Conservation (phyloP, 2,888 invertebrate species). For the Nemotelus pantherinus region DNA sequence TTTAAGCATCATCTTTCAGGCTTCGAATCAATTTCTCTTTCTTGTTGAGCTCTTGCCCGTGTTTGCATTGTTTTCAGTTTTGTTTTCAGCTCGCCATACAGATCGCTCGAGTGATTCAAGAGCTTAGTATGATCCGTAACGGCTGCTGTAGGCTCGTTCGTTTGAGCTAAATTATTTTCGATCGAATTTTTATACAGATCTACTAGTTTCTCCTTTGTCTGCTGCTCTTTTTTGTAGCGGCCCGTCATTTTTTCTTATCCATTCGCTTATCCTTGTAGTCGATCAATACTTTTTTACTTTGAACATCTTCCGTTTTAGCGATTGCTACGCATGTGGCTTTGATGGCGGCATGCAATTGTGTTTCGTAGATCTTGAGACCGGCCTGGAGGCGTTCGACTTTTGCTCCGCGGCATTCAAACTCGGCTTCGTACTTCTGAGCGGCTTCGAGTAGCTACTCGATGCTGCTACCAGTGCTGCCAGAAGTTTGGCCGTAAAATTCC, state of each 20-base stretch:
- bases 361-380: conserved; percentile 75
- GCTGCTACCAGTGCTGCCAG: too few species aligned
- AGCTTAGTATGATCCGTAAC: conserved; percentile 79
- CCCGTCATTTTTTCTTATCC: conserved; percentile 85
- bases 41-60: conserved; percentile 74
- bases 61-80: conserved; percentile 73
- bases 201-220: conserved; percentile 84
- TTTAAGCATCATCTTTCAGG: conserved; percentile 82
- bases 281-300: conserved; percentile 80
- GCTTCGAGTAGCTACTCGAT: conserved; percentile 73
- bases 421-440: conserved; percentile 72
- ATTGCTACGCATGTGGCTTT: conserved; percentile 86
- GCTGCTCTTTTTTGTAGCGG: conserved; percentile 80
- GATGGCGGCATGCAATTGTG: conserved; percentile 79
- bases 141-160: conserved; percentile 79
- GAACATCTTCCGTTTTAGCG: conserved; percentile 81
- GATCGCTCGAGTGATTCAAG: conserved; percentile 80
- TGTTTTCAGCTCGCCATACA: conserved; percentile 82
- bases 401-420: conserved; percentile 75
- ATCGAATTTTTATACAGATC: conserved; percentile 84
- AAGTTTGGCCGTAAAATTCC: too few species aligned
- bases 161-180: conserved; percentile 81
- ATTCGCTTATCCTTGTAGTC: conserved; percentile 85
- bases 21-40: conserved; percentile 76
- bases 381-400: conserved; percentile 79